Percentiles rank a stretch among this genome's conserved stretches.
Evolutionary conservation across 1,140 invertebrate genomes (phyloP).

Genomic region (Conus betulinus): DNA sequence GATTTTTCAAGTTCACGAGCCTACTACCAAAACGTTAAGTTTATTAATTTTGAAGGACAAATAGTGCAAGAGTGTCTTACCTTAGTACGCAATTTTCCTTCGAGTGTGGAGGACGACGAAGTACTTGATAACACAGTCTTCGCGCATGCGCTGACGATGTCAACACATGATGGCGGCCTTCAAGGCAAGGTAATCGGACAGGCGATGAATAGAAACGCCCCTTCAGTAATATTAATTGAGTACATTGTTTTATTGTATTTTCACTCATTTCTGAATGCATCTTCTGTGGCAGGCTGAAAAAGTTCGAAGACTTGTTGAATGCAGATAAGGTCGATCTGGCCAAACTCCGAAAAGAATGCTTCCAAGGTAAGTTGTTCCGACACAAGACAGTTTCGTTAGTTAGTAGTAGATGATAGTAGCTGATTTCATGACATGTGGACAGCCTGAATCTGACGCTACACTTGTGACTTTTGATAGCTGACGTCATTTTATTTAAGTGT

Average conservation of each 20-base stretch:
- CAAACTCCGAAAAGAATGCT: constrained; percentile 35
- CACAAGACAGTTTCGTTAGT: too few species aligned
- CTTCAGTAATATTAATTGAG: constrained; percentile 12
- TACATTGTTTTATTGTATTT: not conserved
- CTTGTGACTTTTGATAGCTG: too few species aligned
- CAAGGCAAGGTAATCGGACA: constrained; percentile 54
- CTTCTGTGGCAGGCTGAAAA: constrained; percentile 16
- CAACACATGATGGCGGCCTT: constrained; percentile 61
- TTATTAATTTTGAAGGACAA: not conserved
- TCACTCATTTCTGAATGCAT: not conserved
- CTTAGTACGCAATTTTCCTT: not conserved
- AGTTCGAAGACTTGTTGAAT: constrained; percentile 28
- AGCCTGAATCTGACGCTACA: too few species aligned
- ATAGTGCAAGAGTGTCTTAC: not conserved
- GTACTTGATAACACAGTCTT: too few species aligned
- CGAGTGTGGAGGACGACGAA: not conserved
- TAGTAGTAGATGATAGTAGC: too few species aligned
- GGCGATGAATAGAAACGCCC: constrained; percentile 43
- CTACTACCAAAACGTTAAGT: too few species aligned
- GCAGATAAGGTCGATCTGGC: constrained; percentile 14
- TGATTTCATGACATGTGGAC: too few species aligned
- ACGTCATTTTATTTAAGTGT: too few species aligned
- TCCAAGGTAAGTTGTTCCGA: constrained; percentile 13
- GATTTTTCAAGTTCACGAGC: too few species aligned
- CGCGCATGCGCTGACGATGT: constrained; percentile 45